Conservation (phyloP, 2,113 vertebrate species). For the Sisor rabdophorus region DNA sequence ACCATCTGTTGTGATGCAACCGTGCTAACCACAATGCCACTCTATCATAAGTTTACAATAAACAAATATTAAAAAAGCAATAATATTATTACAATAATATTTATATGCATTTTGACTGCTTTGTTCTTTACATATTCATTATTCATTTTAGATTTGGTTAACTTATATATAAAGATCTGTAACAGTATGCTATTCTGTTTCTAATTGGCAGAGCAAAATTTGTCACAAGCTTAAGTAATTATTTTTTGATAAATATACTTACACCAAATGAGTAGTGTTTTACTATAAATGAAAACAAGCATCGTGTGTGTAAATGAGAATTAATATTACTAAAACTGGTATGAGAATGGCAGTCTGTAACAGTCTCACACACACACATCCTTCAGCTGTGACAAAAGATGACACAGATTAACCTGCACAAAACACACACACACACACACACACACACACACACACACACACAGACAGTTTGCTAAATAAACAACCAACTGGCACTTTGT, state of each 20-base stretch:
- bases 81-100: too few species aligned
- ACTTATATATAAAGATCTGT: background rate
- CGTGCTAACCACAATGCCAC: too few species aligned
- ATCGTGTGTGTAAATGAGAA: background rate
- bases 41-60: too few species aligned
- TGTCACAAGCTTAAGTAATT: too few species aligned
- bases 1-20: too few species aligned
- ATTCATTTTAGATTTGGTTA: too few species aligned
- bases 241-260: too few species aligned
- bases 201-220: background rate
- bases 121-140: too few species aligned
- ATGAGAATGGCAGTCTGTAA: background rate
- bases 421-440: background rate
- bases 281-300: background rate
- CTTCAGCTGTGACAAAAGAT: background rate
- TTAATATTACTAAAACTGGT: background rate
- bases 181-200: background rate
- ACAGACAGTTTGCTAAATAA: slow-evolving; percentile 22
- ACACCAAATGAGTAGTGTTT: background rate
- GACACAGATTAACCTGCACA: background rate
- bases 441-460: slow-evolving; percentile 12
- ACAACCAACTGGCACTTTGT: slow-evolving; percentile 19
- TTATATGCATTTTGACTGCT: too few species aligned
- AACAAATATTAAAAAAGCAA: too few species aligned
- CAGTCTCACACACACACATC: slow-evolving; percentile 8